Percentiles rank a stretch among this genome's conserved stretches.
phyloP scores from a whole-genome alignment of 2,888 invertebrate genomes.

The Eupithecia centaureata region DNA sequence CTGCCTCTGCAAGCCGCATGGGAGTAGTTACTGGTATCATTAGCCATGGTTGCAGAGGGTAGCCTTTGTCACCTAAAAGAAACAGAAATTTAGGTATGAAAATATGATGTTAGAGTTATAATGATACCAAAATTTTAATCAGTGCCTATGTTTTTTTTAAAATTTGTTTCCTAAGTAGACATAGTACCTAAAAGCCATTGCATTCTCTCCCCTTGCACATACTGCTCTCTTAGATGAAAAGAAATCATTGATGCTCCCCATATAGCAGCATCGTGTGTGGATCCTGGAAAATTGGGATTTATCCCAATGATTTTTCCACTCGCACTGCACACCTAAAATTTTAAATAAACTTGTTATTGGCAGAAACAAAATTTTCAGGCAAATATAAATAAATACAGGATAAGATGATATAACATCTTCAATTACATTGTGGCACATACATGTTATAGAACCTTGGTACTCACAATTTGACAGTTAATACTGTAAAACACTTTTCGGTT shows the following conservation, averaged over 20 bases:
- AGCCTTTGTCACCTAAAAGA: slow-evolving; percentile 16
- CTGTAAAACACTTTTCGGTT: background rate
- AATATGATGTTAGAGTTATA: background rate
- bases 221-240: background rate
- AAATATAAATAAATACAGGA: too few species aligned
- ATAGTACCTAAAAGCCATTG: background rate
- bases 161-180: background rate
- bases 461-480: slow-evolving; percentile 3
- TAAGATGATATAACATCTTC: too few species aligned
- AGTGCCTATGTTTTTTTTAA: background rate
- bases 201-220: background rate
- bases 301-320: background rate
- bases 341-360: background rate
- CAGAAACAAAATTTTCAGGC: too few species aligned
- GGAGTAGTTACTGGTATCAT: slow-evolving; percentile 1
- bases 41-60: slow-evolving; percentile 11
- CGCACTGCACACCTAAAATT: slow-evolving; percentile 5
- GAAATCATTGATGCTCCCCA: background rate
- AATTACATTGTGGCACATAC: too few species aligned
- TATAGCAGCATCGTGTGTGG: background rate
- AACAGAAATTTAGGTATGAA: background rate
- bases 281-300: slow-evolving; percentile 4
- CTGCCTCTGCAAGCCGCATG: background rate
- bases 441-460: background rate
- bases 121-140: background rate